These are phyloP conservation scores for human DNA, from an alignment of 2,113 vertebrate genomes.

Conservation along the genomic window DNA sequence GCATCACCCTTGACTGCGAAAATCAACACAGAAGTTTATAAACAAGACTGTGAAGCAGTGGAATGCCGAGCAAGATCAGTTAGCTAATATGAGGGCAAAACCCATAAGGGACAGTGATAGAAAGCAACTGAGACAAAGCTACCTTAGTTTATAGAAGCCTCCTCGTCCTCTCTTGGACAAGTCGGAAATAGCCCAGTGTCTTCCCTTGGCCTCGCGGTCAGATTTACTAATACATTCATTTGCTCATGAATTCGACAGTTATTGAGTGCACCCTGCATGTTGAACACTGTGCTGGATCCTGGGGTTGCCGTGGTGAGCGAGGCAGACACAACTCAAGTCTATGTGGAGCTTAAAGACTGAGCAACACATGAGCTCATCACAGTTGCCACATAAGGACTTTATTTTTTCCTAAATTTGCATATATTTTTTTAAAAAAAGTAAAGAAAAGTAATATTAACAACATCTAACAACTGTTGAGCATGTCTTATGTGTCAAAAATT, in stretches of 20 bases:
- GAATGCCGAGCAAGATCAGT: not conserved
- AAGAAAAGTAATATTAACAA: not conserved
- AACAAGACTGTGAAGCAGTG: not conserved
- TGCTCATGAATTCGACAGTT: not conserved
- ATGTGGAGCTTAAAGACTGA: not conserved
- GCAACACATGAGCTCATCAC: not conserved
- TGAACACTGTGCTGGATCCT: not conserved
- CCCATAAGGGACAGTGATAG: not conserved
- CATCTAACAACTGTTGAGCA: not conserved
- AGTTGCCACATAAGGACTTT: not conserved
- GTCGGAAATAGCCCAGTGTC: not conserved
- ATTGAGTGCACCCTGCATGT: not conserved
- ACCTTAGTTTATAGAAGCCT: not conserved
- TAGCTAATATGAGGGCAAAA: not conserved
- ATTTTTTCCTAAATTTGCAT: not conserved
- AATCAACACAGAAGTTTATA: not conserved
- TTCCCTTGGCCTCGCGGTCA: not conserved
- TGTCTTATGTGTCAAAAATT: not conserved
- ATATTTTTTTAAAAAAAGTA: not conserved
- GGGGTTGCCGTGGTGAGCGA: fast-evolving
- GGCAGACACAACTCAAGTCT: not conserved
- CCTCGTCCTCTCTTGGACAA: not conserved
- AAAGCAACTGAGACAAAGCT: not conserved
- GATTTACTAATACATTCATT: not conserved
- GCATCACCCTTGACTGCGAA: not conserved